Base-by-base conservation (phyloP, 2,113 vertebrate species). In the Leptodactylus fuscus region DNA sequence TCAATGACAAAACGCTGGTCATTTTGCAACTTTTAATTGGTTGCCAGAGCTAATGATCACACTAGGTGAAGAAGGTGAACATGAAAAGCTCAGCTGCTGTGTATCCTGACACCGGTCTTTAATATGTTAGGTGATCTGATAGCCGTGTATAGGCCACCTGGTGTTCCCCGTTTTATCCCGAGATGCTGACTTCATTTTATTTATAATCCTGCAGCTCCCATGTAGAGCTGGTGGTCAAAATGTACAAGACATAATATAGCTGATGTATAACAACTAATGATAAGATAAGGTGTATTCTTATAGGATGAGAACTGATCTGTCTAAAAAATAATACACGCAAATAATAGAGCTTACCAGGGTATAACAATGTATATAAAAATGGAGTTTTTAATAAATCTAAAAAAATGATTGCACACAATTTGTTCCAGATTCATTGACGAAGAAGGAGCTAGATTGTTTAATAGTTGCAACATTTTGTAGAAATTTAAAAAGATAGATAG, bases 31-130 rank as follows among this genome's bases (percentile, higher is more conserved):
- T 75, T 75, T 48, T 27, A 48, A 48, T 75, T 76, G 27, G 27
- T 76, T 76, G 73, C 73, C 73, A 76, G 27, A 51, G 46, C 73
- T 76, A 51, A 49, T 51, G 73, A 76, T 76, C 44, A 49, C 73
- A 51, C 73, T 10, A 16, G 73, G 73, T 18, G 46, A 76, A 46
- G 46, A 49, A 32, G 49, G 76, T 36, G 18, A 55, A 38, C 51
- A 79, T 36, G 32, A 58, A 34, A 32, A 58, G 51, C 46, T 55
- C 76, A 51, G 27, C 73, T 51, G 24, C 44, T 27, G 46, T 44
- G 11, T 41, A 27, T 41, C 53, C 77, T 62, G 53, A 60, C 51
- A 41, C 22, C 1, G 32, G 13, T 27, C 76, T 55, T 78, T 58
- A 6, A 58, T 58, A 79, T 60, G 51, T 27, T 76, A 46, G 44